Conservation (phyloP, 2,888 invertebrate species). For the Artemia sinica region DNA sequence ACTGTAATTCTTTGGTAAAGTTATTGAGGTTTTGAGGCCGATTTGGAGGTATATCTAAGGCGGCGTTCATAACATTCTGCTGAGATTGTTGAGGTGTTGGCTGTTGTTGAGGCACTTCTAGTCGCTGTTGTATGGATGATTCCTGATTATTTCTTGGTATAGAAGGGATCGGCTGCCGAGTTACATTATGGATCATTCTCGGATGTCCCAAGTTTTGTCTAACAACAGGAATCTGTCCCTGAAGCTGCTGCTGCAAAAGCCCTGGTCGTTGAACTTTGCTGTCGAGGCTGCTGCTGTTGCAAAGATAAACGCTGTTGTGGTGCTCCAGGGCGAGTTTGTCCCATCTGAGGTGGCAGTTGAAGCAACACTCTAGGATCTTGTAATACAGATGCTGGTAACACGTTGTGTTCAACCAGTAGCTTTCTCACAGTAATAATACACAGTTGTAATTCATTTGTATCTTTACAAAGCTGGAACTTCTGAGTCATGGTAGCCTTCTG, state of each 20-base stretch:
- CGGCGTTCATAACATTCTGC: not conserved
- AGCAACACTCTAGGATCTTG: constrained; percentile 5
- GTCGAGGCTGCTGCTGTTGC: not conserved
- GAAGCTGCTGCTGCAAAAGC: not conserved
- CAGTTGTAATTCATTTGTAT: constrained; percentile 2
- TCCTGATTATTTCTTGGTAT: not conserved
- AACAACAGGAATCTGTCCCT: not conserved
- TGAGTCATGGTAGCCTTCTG: constrained; percentile 5
- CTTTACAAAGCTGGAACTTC: constrained; percentile 6
- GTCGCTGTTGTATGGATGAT: not conserved
- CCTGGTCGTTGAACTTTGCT: constrained; percentile 1
- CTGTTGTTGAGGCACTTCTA: not conserved
- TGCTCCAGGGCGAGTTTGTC: not conserved
- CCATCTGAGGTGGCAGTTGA: constrained; percentile 5
- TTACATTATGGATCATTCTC: constrained; percentile 9
- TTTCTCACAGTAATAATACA: constrained; percentile 4
- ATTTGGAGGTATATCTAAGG: not conserved
- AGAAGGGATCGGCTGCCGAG: not conserved
- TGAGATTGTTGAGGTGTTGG: constrained; percentile 6
- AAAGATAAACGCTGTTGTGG: not conserved
- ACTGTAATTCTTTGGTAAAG: constrained; percentile 8
- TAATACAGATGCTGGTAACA: not conserved
- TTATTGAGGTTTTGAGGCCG: not conserved
- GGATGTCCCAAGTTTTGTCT: not conserved
- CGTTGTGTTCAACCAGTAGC: not conserved